phyloP scores from a whole-genome alignment of 1,140 invertebrate genomes.

The Anastatus disparis region DNA sequence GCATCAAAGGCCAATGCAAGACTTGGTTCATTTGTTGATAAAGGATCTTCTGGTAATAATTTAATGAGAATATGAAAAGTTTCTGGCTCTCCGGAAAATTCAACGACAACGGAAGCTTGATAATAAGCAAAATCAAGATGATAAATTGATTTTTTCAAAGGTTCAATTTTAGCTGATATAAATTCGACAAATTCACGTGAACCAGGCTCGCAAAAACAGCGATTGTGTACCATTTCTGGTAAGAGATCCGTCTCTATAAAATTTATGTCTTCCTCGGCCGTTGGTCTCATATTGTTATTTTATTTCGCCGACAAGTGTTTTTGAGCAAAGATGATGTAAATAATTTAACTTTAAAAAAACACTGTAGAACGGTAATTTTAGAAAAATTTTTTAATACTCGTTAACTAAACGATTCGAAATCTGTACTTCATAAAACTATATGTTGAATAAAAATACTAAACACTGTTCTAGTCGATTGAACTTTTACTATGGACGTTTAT shows the following conservation, averaged over 20 bases:
- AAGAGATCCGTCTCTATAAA: slow-evolving; percentile 55
- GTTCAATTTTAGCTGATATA: slow-evolving; percentile 40
- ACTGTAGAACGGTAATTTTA: no score
- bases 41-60: slow-evolving; percentile 41
- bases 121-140: slow-evolving; percentile 36
- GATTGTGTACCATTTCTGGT: slow-evolving; percentile 58
- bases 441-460: no score
- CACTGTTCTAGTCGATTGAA: no score
- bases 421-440: no score
- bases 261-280: slow-evolving; percentile 37
- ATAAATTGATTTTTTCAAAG: slow-evolving; percentile 13
- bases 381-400: no score
- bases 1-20: slow-evolving; percentile 34
- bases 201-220: slow-evolving; percentile 57
- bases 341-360: no score
- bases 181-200: slow-evolving; percentile 63
- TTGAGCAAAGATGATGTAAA: no score
- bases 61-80: slow-evolving; percentile 55
- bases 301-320: no score
- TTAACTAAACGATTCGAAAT: no score
- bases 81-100: slow-evolving; percentile 54
- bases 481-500: no score
- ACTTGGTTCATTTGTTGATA: background rate
- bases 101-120: slow-evolving; percentile 44
- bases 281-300: background rate